phyloP scores from a whole-genome alignment of 2,113 vertebrate species.

The Actinemys pallida region DNA sequence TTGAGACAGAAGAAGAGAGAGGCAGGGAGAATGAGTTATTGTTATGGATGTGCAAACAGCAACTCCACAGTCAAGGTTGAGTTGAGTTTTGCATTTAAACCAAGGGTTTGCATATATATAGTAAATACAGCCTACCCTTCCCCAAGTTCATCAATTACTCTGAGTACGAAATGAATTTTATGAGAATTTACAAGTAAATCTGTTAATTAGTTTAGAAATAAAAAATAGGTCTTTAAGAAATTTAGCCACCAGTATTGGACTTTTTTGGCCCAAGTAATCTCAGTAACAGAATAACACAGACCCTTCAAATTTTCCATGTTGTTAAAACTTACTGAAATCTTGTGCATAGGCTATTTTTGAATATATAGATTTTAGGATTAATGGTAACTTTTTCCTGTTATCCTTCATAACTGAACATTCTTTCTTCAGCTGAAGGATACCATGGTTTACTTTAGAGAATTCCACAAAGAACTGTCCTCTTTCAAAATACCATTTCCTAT shows the following conservation, averaged over 20 bases:
- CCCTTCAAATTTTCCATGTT: conserved; percentile 9
- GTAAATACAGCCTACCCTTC: background rate
- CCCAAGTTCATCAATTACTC: background rate
- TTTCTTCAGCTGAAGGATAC: background rate
- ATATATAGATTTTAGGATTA: background rate
- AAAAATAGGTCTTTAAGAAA: background rate
- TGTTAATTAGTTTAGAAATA: background rate
- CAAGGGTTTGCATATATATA: background rate
- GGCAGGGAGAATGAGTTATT: background rate
- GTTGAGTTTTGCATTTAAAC: background rate
- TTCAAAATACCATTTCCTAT: background rate
- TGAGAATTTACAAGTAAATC: conserved; percentile 3
- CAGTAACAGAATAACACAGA: background rate
- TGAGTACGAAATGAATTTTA: background rate
- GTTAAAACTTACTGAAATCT: background rate
- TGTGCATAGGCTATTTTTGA: background rate
- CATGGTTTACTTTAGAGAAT: conserved; percentile 3
- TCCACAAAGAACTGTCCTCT: background rate
- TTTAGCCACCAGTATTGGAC: background rate
- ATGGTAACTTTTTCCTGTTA: background rate
- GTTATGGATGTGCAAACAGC: background rate
- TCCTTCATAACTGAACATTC: background rate
- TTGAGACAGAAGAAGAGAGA: background rate
- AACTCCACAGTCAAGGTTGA: background rate
- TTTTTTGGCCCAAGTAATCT: background rate